Percentiles rank a stretch among this genome's conserved stretches.
phyloP scores from a whole-genome alignment of 2,797 vertebrate genomes.

The Sebastes itinus region DNA sequence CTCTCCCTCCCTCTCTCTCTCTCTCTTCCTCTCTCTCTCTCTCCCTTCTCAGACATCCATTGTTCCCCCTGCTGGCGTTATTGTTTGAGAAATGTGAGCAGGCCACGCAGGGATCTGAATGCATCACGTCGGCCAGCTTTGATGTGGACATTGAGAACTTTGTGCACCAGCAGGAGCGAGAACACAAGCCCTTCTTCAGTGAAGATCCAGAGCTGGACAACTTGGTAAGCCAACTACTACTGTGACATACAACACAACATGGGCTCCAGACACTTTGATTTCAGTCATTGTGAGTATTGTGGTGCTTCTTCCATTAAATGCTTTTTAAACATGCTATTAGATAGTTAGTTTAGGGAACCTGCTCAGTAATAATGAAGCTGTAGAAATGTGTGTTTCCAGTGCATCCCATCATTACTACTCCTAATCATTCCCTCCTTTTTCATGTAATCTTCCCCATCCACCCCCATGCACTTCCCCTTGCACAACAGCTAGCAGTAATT shows the following conservation, averaged over 20 bases:
- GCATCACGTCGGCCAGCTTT: constrained; percentile 99
- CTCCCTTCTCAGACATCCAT: constrained; percentile 87
- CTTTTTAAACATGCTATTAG: not conserved
- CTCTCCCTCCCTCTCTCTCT: constrained; percentile 16
- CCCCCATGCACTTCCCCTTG: constrained; percentile 19
- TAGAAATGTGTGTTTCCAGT: not conserved
- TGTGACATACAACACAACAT: not conserved
- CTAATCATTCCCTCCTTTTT: constrained; percentile 41
- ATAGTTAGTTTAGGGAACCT: not conserved
- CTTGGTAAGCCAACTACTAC: constrained; percentile 83
- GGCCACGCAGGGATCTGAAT: constrained; percentile 97
- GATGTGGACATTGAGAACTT: constrained; percentile 99
- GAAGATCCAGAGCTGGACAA: constrained; percentile 98
- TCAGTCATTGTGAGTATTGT: not conserved
- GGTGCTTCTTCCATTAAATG: not conserved
- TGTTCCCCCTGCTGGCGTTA: constrained; percentile 95
- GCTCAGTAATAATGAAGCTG: not conserved
- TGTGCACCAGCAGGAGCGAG: constrained; percentile 97
- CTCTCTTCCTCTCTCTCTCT: constrained; percentile 22
- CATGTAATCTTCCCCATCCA: constrained; percentile 26
- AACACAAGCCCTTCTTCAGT: constrained; percentile 98
- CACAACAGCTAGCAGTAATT: constrained; percentile 85
- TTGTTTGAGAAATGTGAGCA: constrained; percentile 98
- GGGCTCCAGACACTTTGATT: not conserved
- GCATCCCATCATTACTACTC: constrained; percentile 4